Conservation (phyloP, 92 coral and sea anemone genomes). For the Galaxea fascicularis region DNA sequence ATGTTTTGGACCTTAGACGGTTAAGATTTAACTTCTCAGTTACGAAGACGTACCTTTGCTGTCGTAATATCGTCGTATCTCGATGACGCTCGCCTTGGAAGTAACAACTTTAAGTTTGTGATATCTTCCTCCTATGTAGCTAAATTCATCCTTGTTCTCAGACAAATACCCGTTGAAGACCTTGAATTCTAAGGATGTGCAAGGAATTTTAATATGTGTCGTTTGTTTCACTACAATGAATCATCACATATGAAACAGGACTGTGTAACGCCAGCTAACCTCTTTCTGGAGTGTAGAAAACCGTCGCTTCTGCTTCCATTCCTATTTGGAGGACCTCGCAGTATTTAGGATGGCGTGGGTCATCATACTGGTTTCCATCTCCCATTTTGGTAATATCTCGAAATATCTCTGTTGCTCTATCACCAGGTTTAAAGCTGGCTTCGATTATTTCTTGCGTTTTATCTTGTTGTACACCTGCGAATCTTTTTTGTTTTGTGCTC, state of each 20-base stretch:
- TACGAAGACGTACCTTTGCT: slow-evolving; percentile 12
- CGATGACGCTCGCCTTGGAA: slow-evolving; percentile 32
- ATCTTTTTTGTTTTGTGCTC: not conserved
- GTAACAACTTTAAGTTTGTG: slow-evolving; percentile 22
- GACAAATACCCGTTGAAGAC: slow-evolving; percentile 3
- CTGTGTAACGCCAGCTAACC: not conserved
- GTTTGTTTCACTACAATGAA: not conserved
- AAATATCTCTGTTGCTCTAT: not conserved
- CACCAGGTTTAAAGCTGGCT: not conserved
- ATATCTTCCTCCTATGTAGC: slow-evolving; percentile 4
- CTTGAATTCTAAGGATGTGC: slow-evolving; percentile 2
- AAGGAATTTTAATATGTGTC: not conserved
- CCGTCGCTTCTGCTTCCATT: slow-evolving; percentile 36
- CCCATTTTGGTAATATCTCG: not conserved
- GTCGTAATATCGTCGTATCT: slow-evolving; percentile 17
- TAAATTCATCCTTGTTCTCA: not conserved
- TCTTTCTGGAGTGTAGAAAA: slow-evolving; percentile 40
- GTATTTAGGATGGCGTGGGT: slow-evolving; percentile 14
- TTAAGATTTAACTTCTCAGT: not conserved
- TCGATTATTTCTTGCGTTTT: not conserved
- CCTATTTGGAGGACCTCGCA: slow-evolving; percentile 38
- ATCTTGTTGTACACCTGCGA: not conserved
- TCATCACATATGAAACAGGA: not conserved
- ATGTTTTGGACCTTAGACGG: too few species aligned
- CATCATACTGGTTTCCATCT: not conserved